Base-by-base conservation (phyloP, 2,113 vertebrate species). In the Thymallus thymallus region DNA sequence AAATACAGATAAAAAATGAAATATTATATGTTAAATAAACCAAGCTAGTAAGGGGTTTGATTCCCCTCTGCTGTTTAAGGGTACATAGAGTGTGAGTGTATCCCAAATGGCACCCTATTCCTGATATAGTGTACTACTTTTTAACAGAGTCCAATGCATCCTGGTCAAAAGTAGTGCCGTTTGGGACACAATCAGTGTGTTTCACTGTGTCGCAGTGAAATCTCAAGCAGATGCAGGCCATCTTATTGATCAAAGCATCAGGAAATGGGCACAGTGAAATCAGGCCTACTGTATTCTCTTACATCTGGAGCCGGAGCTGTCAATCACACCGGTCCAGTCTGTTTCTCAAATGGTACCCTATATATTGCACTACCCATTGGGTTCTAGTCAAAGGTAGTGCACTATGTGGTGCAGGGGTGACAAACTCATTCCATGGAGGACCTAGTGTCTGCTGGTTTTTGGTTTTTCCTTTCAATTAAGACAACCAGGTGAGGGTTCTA, bases 191-290 rank as follows among this genome's bases (percentile, higher is more conserved):
- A 1, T 35, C 32, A 6, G 6, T 63, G 76, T 76, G 66, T 71
- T 75, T 76, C 60, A 73, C 79, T 76, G 66, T 71, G 76, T 76
- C 60, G 73, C 79, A 62, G 68, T n/a, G 55, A 76, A 75, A 60
- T 68, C 46, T 79, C 65, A 58, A 80, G 81, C 80, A 88, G 79
- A 35, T 35, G 32, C 32, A 35, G 32, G 32, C 6, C 13, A 63
- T 85, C 77, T 74, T 78, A 51, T 48, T 45, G 82, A 85, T 89
- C 76, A 88, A 88, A 88, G 81, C 60, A 22, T 51, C 46, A 26
- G 58, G 75, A 81, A 88, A 80, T 58, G 55, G 77, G 66, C 63
- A 56, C 13, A 62, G 61, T 62, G 58, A 61, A 30, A 14, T 72
- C 56, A 62, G 70, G 69, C 74, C 73, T 80, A 64, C 71, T 78